A percentile compares a stretch with the other conserved stretches of the same genome.
Conservation (phyloP, 2,113 vertebrate species). For the Peromyscus californicus region DNA sequence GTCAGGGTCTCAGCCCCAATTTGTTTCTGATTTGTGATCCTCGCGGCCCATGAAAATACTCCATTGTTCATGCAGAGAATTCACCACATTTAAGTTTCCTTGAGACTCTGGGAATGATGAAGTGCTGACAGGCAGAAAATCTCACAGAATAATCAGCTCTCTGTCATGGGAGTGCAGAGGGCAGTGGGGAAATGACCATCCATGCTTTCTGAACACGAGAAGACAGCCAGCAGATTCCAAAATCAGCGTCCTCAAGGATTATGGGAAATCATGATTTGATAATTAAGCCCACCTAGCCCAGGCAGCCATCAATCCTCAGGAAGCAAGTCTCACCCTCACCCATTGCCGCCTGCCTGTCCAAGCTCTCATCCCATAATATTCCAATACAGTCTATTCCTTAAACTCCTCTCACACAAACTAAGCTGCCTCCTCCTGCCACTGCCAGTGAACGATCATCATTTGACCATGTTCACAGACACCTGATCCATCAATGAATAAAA, state of each 20-base stretch:
- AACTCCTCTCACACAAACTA: too few relatives aligned
- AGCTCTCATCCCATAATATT: rapidly evolving
- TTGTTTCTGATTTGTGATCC: slow-evolving; percentile 15
- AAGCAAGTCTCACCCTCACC: not conserved
- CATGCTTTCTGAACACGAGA: not conserved
- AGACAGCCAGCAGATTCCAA: not conserved
- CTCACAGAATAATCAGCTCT: not conserved
- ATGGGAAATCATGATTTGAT: rapidly evolving
- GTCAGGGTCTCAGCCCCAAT: not conserved
- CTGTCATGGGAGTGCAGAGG: not conserved
- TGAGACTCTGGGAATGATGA: not conserved
- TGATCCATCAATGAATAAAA: not conserved
- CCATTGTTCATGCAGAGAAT: not conserved
- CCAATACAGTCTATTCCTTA: not conserved
- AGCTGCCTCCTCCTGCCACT: not conserved
- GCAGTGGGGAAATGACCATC: rapidly evolving
- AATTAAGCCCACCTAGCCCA: not conserved
- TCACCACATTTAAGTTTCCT: not conserved
- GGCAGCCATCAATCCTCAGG: not conserved
- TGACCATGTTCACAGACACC: not conserved
- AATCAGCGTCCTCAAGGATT: not conserved
- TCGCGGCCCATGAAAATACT: not conserved
- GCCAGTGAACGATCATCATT: rapidly evolving
- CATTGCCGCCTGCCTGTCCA: not conserved
- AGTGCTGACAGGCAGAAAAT: not conserved